Percentiles rank a stretch among this genome's conserved stretches.
These are phyloP conservation scores for Griposia aprilina DNA, from an alignment of 2,888 invertebrate genomes.

Conservation along the genomic window DNA sequence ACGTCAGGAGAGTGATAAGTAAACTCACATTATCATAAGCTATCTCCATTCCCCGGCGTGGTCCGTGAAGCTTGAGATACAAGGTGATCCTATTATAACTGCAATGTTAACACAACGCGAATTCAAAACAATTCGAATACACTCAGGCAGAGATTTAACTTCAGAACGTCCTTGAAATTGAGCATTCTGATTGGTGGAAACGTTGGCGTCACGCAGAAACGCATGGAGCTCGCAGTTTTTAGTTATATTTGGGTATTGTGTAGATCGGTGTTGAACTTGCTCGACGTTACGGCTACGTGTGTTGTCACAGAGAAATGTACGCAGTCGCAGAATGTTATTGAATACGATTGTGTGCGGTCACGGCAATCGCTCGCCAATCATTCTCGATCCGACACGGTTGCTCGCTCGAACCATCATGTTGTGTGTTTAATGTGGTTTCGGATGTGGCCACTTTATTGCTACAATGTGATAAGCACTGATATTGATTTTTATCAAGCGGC, in stretches of 20 bases:
- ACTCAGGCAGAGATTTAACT: conserved; percentile 29
- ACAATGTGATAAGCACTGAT: conserved; percentile 62
- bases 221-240: conserved; percentile 38
- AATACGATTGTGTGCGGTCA: conserved; percentile 58
- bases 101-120: conserved; percentile 64
- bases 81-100: conserved; percentile 49
- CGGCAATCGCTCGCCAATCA: conserved; percentile 69
- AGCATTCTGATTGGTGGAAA: conserved; percentile 66
- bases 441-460: conserved; percentile 66
- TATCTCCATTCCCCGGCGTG: conserved; percentile 62
- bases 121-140: conserved; percentile 68
- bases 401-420: conserved; percentile 55
- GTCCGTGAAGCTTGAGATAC: conserved; percentile 40
- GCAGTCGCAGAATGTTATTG: conserved; percentile 58
- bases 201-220: conserved; percentile 27
- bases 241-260: conserved; percentile 37
- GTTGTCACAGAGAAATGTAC: conserved; percentile 61
- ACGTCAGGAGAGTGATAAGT: conserved; percentile 53
- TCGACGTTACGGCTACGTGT: conserved; percentile 34
- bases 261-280: conserved; percentile 49
- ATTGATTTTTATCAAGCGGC: conserved; percentile 39
- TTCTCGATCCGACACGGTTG: conserved; percentile 67
- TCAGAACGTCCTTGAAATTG: conserved; percentile 68
- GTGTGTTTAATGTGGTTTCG: conserved; percentile 63
- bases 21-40: conserved; percentile 60